phyloP scores from a whole-genome alignment of 2,888 invertebrate species.

The Melanostoma scalare region DNA sequence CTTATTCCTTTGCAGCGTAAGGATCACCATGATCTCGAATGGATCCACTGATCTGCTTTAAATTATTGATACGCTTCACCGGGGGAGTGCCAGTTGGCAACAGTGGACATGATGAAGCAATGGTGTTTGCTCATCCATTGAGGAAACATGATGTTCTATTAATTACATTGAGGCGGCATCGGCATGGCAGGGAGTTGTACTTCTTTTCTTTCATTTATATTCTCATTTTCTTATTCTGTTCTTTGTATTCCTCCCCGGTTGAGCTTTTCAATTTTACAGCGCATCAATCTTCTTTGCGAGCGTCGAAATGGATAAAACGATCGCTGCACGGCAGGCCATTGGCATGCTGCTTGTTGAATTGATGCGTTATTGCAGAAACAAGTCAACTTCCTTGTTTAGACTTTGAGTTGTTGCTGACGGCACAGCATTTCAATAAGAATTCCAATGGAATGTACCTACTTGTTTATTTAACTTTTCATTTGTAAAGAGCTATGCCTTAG shows the following conservation, averaged over 20 bases:
- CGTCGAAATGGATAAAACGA: constrained; percentile 68
- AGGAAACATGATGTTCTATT: constrained; percentile 73
- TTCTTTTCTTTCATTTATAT: constrained; percentile 24
- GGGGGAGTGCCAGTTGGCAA: constrained; percentile 4
- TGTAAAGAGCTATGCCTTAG: background rate
- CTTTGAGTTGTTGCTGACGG: constrained; percentile 38
- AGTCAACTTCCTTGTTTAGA: constrained; percentile 67
- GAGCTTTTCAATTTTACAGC: constrained; percentile 50
- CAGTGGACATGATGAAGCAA: constrained; percentile 20
- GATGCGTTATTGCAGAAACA: constrained; percentile 69
- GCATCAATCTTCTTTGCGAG: constrained; percentile 68
- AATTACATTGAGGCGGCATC: constrained; percentile 67
- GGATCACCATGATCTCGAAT: no score
- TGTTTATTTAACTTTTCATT: constrained; percentile 41
- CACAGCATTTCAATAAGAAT: constrained; percentile 30
- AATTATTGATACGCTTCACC: no score
- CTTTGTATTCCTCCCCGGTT: constrained; percentile 9
- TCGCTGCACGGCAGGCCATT: constrained; percentile 52
- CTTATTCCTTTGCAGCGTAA: no score
- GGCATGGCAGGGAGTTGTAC: constrained; percentile 50
- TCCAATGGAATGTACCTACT: constrained; percentile 19
- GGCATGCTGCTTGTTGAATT: constrained; percentile 56
- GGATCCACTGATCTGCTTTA: no score
- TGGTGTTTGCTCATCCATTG: constrained; percentile 69
- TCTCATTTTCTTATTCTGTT: no score